phyloP scores from a whole-genome alignment of 1,140 invertebrate species.

The Helicoverpa armigera region DNA sequence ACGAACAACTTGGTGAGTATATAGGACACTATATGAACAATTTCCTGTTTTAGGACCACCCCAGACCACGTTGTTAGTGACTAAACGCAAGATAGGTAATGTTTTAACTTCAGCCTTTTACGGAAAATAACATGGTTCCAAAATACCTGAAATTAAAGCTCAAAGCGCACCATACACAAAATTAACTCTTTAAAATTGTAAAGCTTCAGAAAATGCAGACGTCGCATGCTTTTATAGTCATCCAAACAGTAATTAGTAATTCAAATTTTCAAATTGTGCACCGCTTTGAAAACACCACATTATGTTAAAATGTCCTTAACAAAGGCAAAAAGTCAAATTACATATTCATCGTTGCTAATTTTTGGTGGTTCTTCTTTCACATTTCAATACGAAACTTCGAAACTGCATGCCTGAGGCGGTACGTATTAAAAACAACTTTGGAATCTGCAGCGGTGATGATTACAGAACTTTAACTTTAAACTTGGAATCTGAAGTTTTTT shows the following conservation, averaged over 20 bases:
- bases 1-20: too few relatives aligned
- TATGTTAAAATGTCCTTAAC: conserved; percentile 30
- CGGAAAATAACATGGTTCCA: background rate
- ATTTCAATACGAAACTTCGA: conserved; percentile 32
- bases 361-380: background rate
- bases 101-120: background rate
- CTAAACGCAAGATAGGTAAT: too few relatives aligned
- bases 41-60: too few relatives aligned
- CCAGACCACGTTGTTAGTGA: too few relatives aligned
- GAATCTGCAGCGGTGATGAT: conserved; percentile 42
- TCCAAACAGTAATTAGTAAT: conserved; percentile 28
- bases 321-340: conserved; percentile 30
- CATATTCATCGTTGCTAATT: conserved; percentile 17
- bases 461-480: conserved; percentile 38
- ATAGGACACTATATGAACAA: too few relatives aligned
- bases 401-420: conserved; percentile 25
- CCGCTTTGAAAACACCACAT: conserved; percentile 34
- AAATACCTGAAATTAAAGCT: background rate
- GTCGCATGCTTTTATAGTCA: conserved; percentile 19
- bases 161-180: background rate
- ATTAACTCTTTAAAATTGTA: conserved; percentile 18
- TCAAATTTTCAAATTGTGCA: conserved; percentile 32
- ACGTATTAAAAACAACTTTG: conserved; percentile 37
- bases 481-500: conserved; percentile 60
- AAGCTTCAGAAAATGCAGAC: conserved; percentile 2